Evolutionary conservation across 2,113 vertebrate genomes (phyloP).

Genomic region (Leuciscus idus): DNA sequence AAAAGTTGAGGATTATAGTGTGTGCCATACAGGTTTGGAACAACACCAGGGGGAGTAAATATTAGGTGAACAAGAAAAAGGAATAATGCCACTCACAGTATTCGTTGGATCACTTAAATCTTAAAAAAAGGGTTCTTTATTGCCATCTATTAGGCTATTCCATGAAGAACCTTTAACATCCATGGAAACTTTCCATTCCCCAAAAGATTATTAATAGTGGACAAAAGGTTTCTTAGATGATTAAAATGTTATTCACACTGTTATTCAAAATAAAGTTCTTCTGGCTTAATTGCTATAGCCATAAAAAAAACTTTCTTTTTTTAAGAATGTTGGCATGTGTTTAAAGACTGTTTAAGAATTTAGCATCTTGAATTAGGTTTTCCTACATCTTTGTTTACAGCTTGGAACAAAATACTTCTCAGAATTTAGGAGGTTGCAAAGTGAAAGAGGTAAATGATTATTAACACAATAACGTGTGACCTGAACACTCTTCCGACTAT

Average conservation of each 20-base stretch:
- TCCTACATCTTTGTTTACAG: background rate
- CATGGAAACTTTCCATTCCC: background rate
- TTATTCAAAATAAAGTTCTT: background rate
- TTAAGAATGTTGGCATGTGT: background rate
- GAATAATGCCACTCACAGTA: background rate
- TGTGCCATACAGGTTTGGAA: background rate
- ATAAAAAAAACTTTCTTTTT: background rate
- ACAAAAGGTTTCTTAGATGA: no score
- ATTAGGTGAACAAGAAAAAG: background rate
- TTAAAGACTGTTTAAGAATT: conserved; percentile 43
- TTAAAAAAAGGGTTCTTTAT: background rate
- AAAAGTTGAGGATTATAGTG: background rate
- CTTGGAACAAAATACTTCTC: conserved; percentile 21
- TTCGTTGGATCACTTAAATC: background rate
- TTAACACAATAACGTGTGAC: conserved; percentile 22
- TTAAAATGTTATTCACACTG: background rate
- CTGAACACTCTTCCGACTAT: conserved; percentile 53
- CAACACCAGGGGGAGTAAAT: background rate
- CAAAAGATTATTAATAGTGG: background rate
- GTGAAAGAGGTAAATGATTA: conserved; percentile 20
- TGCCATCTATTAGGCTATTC: background rate
- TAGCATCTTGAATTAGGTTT: background rate
- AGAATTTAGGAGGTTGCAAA: conserved; percentile 48
- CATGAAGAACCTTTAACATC: background rate
- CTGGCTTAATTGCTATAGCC: background rate